Evolutionary conservation across 1,140 invertebrate genomes (phyloP).

Genomic region (Eupristina koningsbergeri): DNA sequence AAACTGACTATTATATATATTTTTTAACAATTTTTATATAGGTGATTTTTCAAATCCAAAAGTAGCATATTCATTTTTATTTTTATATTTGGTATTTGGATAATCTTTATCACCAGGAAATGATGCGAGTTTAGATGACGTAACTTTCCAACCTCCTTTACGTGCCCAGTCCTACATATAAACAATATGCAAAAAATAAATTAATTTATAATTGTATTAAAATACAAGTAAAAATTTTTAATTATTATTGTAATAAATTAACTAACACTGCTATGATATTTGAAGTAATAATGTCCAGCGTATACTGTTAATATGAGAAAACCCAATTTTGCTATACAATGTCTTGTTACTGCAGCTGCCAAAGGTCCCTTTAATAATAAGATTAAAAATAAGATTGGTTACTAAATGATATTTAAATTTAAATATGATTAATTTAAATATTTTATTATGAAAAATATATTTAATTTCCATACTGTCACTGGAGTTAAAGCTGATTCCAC

Average conservation of each 20-base stretch:
- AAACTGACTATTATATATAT: conserved; percentile 41
- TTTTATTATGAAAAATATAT: conserved; percentile 57
- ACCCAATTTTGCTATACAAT: conserved; percentile 77
- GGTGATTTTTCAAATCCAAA: conserved; percentile 79
- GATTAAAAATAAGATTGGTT: not conserved
- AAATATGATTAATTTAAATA: not conserved
- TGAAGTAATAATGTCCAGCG: conserved; percentile 80
- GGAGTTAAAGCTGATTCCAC: conserved; percentile 75
- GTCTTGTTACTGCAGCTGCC: conserved; percentile 75
- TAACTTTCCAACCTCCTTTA: conserved; percentile 79
- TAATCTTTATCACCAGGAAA: conserved; percentile 79
- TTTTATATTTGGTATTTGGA: conserved; percentile 75
- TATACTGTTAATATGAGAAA: conserved; percentile 73
- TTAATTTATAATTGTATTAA: not conserved
- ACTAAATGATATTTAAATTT: not conserved
- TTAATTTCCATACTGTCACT: no score
- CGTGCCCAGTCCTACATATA: conserved; percentile 79
- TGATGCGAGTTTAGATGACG: conserved; percentile 71
- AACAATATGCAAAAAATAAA: not conserved
- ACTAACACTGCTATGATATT: conserved; percentile 85
- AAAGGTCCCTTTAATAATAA: not conserved
- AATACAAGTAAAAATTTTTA: conserved; percentile 3
- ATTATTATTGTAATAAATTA: conserved; percentile 8
- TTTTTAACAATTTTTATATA: conserved; percentile 65
- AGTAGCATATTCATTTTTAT: conserved; percentile 78